Base-by-base conservation (phyloP, 2,113 vertebrate species). In the Tamias sibiricus region DNA sequence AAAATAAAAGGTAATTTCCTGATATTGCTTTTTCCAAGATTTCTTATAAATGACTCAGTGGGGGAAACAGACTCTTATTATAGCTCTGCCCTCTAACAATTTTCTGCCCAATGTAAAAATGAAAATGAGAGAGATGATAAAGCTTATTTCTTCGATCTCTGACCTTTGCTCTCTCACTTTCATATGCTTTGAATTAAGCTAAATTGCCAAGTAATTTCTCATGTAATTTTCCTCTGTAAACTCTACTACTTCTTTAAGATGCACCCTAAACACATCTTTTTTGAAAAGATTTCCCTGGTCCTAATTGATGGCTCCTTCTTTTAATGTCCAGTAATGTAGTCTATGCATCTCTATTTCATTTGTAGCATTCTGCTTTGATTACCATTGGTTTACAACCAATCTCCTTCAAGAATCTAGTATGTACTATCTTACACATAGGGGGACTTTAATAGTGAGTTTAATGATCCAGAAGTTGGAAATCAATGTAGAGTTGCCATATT, bases 1-100 rank as follows among this genome's bases (percentile, higher is more conserved):
- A 81, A 82, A 71, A 93, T 69, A 90, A 89, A 52, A 87, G 57
- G 42, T 49, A 85, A 97, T 95, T 93, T 94, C 32, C 86, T 76
- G 62, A 64, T 96, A 90, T 42, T 84, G 57, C 16, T 68, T 95
- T 96, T 94, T 76, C 52, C 57, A 80, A 74, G 37, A 71, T 54
- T 85, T 88, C 28, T 90, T 94, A 22, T 54, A 87, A 95, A 93
- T 77, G 66, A 89, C 22, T 76, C 81, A 71, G 3, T 17, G 8
- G 30, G 24, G 62, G 35, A 0, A 47, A 47, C 54, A 76, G 49
- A 14, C 30, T 97, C 96, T 77, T 75, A 69, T 90, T 42, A 54
- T 42, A 80, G 42, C 28, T 76, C 40, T 71, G 24, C 35, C 64
- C 7, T 64, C 0, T 66, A 88, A 93, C 40, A 87, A 90, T 66